These are phyloP conservation scores for Apoda limacodes DNA, from an alignment of 2,888 invertebrate species.

Conservation along the genomic window DNA sequence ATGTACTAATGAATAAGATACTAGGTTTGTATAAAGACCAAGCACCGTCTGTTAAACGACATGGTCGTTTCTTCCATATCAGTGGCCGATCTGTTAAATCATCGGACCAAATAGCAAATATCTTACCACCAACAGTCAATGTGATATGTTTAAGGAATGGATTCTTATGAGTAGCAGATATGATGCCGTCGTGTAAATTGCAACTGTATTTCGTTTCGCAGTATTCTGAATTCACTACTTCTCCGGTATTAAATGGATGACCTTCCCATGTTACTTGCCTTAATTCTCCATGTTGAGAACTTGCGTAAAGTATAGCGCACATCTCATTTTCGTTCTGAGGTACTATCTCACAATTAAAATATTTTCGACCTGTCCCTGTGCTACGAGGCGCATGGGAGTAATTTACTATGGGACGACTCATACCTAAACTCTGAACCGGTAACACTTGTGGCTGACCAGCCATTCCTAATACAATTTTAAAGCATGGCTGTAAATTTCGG, in stretches of 20 bases:
- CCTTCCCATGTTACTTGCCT: slow-evolving; percentile 74
- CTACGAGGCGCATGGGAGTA: slow-evolving; percentile 40
- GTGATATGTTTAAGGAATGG: slow-evolving; percentile 72
- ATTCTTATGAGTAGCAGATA: slow-evolving; percentile 71
- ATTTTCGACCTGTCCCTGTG: slow-evolving; percentile 45
- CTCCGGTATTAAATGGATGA: slow-evolving; percentile 73
- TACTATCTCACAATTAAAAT: slow-evolving; percentile 41
- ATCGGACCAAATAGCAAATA: slow-evolving; percentile 81
- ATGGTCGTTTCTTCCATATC: slow-evolving; percentile 73
- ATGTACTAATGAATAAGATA: slow-evolving; percentile 76
- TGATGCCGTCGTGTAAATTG: slow-evolving; percentile 78
- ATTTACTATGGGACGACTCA: slow-evolving; percentile 38
- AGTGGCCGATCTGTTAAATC: slow-evolving; percentile 71
- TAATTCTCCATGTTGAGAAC: slow-evolving; percentile 56
- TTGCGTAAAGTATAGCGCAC: slow-evolving; percentile 39
- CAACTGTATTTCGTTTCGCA: slow-evolving; percentile 51
- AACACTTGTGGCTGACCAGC: slow-evolving; percentile 48
- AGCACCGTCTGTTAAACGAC: slow-evolving; percentile 70
- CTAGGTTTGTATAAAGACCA: slow-evolving; percentile 85
- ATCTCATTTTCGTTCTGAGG: slow-evolving; percentile 38
- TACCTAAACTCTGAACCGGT: slow-evolving; percentile 51
- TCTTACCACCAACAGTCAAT: slow-evolving; percentile 79
- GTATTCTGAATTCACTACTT: slow-evolving; percentile 72
- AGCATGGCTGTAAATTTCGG: slow-evolving; percentile 73
- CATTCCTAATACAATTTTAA: slow-evolving; percentile 59